Conservation (phyloP, 2,797 vertebrate species). For the Pagetopsis macropterus region DNA sequence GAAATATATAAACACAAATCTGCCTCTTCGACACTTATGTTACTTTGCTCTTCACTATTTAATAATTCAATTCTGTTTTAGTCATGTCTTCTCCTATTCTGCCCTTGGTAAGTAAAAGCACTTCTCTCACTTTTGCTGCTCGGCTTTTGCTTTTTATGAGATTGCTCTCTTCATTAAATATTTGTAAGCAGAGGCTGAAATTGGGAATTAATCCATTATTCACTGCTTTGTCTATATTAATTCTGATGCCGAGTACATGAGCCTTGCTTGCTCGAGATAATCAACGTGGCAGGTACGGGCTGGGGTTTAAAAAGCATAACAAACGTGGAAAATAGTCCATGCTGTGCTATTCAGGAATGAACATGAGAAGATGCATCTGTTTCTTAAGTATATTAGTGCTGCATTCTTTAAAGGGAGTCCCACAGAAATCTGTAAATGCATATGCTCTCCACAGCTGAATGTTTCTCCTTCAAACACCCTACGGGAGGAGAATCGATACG, state of each 20-base stretch:
- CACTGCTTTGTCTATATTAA: conserved; percentile 51
- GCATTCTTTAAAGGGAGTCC: conserved; percentile 58
- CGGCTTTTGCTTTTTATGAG: conserved; percentile 55
- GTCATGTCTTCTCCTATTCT: conserved; percentile 33
- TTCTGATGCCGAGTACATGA: conserved; percentile 47
- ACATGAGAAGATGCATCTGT: conserved; percentile 35
- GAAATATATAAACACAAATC: conserved; percentile 21
- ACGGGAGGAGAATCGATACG: conserved; percentile 62
- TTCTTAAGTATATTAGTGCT: conserved; percentile 52
- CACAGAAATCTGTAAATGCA: conserved; percentile 59
- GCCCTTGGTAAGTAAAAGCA: conserved; percentile 9
- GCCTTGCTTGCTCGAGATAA: conserved; percentile 59
- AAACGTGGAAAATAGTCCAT: conserved; percentile 33
- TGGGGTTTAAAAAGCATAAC: conserved; percentile 34
- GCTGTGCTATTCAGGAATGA: conserved; percentile 24
- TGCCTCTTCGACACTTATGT: conserved; percentile 10
- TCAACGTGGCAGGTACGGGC: conserved; percentile 66
- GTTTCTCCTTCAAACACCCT: conserved; percentile 75
- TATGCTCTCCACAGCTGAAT: conserved; percentile 41
- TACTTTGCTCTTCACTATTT: conserved; percentile 21
- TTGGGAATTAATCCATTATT: conserved; percentile 58
- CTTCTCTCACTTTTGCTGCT: conserved; percentile 42
- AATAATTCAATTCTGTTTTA: conserved; percentile 43
- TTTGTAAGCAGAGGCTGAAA: conserved; percentile 45
- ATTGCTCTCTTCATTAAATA: conserved; percentile 52